Evolutionary conservation across 2,113 vertebrate species (phyloP).

Genomic region (Peromyscus polionotus): DNA sequence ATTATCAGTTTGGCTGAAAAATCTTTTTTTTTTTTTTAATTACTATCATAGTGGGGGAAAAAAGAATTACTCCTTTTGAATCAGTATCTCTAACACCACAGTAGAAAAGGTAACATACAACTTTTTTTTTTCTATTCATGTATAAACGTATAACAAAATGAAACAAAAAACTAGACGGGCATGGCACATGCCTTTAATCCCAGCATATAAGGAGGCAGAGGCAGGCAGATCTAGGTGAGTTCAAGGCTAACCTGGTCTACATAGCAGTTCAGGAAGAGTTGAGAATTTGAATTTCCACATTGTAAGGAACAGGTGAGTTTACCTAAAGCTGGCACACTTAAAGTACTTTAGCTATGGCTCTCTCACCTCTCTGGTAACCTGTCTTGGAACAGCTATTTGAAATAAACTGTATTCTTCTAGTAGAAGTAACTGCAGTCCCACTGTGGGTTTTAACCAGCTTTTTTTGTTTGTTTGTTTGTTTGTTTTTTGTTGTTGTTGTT

Average conservation of each 20-base stretch:
- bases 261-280: background rate
- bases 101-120: background rate
- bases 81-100: background rate
- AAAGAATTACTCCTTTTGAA: background rate
- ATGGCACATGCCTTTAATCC: background rate
- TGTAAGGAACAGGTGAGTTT: conserved; percentile 19
- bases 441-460: conserved; percentile 55
- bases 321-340: background rate
- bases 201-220: background rate
- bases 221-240: background rate
- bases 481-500: too few species aligned
- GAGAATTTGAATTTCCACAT: conserved; percentile 32
- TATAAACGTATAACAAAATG: background rate
- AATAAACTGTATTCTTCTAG: conserved; percentile 42
- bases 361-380: conserved; percentile 22
- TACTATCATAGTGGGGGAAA: conserved; percentile 16
- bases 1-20: background rate
- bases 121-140: background rate
- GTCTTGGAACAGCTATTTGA: conserved; percentile 11
- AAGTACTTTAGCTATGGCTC: background rate
- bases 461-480: too few species aligned
- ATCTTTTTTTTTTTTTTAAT: conserved; percentile 10
- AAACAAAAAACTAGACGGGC: background rate
- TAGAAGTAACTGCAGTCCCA: background rate
- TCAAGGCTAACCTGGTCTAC: background rate